Conservation (phyloP, 2,888 invertebrate species). For the Xestia xanthographa region DNA sequence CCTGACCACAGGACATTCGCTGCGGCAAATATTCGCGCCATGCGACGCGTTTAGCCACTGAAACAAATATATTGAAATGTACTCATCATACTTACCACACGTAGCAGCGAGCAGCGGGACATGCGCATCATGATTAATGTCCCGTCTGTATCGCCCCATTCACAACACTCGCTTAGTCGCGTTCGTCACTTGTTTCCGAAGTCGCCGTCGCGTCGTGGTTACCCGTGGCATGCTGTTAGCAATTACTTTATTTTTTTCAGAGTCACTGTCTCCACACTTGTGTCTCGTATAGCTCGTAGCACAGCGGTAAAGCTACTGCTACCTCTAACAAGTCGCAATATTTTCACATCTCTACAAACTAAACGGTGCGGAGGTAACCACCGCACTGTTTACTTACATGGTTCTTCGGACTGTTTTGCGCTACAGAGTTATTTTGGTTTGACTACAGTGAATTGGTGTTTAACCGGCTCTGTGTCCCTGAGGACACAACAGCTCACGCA, state of each 20-base stretch:
- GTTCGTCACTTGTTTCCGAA: not conserved
- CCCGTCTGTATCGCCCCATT: not conserved
- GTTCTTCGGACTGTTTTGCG: not conserved
- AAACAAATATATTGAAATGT: not conserved
- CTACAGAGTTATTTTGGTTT: not conserved
- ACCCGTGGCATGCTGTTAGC: not conserved
- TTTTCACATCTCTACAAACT: slow-evolving; percentile 6
- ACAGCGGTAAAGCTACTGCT: not conserved
- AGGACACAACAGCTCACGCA: not conserved
- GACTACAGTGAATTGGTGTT: not conserved
- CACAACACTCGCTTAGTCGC: not conserved
- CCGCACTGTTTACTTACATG: too few relatives aligned
- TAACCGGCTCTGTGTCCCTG: not conserved
- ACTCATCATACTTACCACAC: too few relatives aligned
- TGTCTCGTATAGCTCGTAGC: too few relatives aligned
- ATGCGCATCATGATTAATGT: not conserved
- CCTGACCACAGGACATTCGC: not conserved
- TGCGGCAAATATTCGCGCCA: not conserved
- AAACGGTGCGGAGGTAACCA: too few relatives aligned
- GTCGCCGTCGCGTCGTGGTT: not conserved
- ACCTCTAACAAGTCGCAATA: not conserved
- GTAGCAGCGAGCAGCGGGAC: too few relatives aligned
- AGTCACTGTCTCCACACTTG: not conserved
- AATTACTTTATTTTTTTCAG: not conserved
- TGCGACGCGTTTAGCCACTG: not conserved